A percentile compares a stretch with the other conserved stretches of the same genome.
Conservation (phyloP, 2,888 invertebrate species). For the Pseudoips prasinana region DNA sequence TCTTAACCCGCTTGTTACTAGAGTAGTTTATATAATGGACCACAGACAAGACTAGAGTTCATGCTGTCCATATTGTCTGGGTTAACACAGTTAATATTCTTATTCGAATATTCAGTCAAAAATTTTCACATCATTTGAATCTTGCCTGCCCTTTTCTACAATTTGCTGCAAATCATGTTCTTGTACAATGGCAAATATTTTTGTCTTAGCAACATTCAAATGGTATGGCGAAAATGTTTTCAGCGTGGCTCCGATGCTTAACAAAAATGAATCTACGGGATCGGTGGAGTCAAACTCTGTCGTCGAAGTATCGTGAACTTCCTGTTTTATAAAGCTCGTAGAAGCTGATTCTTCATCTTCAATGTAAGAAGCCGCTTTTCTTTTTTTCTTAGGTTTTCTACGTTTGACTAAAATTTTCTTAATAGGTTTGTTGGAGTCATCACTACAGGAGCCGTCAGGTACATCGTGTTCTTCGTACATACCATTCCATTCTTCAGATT, state of each 20-base stretch:
- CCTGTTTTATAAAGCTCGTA: constrained; percentile 5
- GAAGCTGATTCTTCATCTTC: constrained; percentile 36
- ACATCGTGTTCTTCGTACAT: not conserved
- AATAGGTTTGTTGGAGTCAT: constrained; percentile 40
- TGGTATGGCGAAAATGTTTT: constrained; percentile 71
- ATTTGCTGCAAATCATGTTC: constrained; percentile 74
- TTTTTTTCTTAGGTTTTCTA: constrained; percentile 19
- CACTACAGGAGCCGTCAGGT: constrained; percentile 22
- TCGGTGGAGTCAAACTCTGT: constrained; percentile 57
- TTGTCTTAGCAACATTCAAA: constrained; percentile 69
- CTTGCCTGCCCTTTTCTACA: constrained; percentile 48
- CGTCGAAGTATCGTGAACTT: not conserved
- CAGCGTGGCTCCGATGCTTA: constrained; percentile 67
- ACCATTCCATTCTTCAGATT: constrained; percentile 20
- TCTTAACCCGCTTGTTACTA: too few species aligned
- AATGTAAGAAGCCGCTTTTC: constrained; percentile 5
- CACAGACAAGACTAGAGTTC: too few species aligned
- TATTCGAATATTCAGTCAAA: too few species aligned
- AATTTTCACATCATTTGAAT: constrained; percentile 30
- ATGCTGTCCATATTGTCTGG: too few species aligned
- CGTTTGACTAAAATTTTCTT: constrained; percentile 26
- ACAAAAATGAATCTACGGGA: constrained; percentile 66
- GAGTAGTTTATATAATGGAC: too few species aligned
- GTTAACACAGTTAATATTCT: too few species aligned
- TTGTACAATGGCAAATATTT: constrained; percentile 72